Evolutionary conservation across 2,113 vertebrate species (phyloP).

Genomic region (Diglossa brunneiventris): DNA sequence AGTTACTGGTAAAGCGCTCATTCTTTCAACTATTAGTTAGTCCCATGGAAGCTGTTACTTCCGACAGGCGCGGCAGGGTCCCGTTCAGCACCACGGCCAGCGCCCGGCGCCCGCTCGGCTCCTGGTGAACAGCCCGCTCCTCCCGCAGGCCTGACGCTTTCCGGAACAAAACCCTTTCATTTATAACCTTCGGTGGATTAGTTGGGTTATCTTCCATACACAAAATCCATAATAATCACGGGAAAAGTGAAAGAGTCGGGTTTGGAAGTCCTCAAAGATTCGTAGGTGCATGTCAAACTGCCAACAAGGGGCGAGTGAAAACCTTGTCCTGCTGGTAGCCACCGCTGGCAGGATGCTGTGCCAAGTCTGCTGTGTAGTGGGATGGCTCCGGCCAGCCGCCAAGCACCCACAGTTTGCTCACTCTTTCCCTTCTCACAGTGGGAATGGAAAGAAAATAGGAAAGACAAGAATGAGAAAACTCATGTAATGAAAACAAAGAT

Average conservation of each 20-base stretch:
- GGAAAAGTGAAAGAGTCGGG: neutral
- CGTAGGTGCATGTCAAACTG: neutral
- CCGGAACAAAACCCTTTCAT: neutral
- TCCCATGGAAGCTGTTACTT: accelerated
- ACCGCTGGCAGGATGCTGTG: neutral
- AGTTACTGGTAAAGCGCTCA: neutral
- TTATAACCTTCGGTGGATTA: neutral
- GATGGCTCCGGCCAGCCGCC: neutral
- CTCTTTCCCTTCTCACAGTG: neutral
- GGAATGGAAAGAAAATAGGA: neutral
- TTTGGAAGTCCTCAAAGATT: neutral
- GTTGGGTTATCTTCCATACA: neutral
- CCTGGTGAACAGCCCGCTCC: accelerated
- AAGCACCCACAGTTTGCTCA: neutral
- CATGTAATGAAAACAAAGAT: neutral
- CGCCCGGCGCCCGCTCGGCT: neutral
- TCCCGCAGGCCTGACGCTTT: neutral
- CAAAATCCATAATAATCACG: neutral
- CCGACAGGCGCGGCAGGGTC: accelerated
- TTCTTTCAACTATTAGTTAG: accelerated
- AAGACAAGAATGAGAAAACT: neutral
- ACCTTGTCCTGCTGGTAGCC: neutral
- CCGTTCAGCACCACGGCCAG: neutral
- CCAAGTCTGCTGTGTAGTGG: neutral
- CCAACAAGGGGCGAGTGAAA: neutral